Evolutionary conservation across 1,140 invertebrate species (phyloP).

Genomic region (Lordiphosa stackelbergi): DNA sequence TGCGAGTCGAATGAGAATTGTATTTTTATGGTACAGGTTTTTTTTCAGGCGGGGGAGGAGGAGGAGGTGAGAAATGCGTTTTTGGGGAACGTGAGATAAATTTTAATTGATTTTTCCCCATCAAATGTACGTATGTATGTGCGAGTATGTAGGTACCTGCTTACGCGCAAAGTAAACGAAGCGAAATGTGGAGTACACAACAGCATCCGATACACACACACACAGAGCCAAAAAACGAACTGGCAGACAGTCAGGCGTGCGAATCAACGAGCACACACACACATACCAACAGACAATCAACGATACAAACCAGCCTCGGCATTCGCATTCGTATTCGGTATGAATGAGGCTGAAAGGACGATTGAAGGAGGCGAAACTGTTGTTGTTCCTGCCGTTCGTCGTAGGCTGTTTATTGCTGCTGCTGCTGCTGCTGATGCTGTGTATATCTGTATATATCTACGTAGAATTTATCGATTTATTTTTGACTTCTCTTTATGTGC

Average conservation of each 20-base stretch:
- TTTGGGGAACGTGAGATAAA: slow-evolving; percentile 56
- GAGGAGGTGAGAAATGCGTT: slow-evolving; percentile 22
- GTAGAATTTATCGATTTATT: slow-evolving; percentile 72
- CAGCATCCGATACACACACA: slow-evolving; percentile 47
- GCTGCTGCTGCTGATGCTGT: slow-evolving; percentile 33
- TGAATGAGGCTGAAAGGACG: slow-evolving; percentile 67
- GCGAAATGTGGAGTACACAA: slow-evolving; percentile 57
- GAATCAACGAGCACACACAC: slow-evolving; percentile 42
- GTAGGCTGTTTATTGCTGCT: slow-evolving; percentile 66
- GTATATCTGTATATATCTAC: slow-evolving; percentile 47
- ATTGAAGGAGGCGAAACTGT: slow-evolving; percentile 63
- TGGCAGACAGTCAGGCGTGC: slow-evolving; percentile 66
- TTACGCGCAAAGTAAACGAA: slow-evolving; percentile 58
- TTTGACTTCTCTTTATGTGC: slow-evolving; percentile 63
- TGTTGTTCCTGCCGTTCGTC: slow-evolving; percentile 33
- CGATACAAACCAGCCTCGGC: slow-evolving; percentile 38
- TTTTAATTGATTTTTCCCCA: slow-evolving; percentile 74
- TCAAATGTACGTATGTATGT: slow-evolving; percentile 20
- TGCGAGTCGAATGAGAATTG: slow-evolving; percentile 24
- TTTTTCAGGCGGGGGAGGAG: neutral
- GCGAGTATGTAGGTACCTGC: slow-evolving; percentile 35
- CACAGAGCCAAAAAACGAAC: slow-evolving; percentile 36
- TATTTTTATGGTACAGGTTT: slow-evolving; percentile 23
- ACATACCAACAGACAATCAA: slow-evolving; percentile 11
- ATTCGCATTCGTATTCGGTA: slow-evolving; percentile 48